phyloP scores from a whole-genome alignment of 1,140 invertebrate species.

The Asbolus verrucosus region DNA sequence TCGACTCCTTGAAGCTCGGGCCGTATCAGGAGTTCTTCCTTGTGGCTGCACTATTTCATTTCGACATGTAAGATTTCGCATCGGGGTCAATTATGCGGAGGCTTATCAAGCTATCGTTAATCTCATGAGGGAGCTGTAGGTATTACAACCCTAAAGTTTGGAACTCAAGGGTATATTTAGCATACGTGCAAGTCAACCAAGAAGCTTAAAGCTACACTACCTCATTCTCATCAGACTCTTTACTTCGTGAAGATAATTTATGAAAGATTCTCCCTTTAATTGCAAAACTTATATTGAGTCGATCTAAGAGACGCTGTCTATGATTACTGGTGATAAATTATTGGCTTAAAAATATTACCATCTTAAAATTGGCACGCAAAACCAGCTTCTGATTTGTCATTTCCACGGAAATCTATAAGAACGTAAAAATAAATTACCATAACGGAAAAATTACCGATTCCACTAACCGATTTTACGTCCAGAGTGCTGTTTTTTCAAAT shows the following conservation, averaged over 20 bases:
- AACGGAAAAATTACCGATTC: too few relatives aligned
- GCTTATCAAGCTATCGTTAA: slow-evolving; percentile 42
- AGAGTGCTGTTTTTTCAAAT: too few relatives aligned
- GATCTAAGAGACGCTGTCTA: neutral
- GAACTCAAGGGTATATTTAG: slow-evolving; percentile 48
- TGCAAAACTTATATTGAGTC: neutral
- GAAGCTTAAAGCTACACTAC: slow-evolving; percentile 44
- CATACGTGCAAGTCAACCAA: slow-evolving; percentile 49
- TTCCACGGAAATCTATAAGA: too few relatives aligned
- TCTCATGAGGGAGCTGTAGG: slow-evolving; percentile 33
- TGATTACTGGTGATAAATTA: too few relatives aligned
- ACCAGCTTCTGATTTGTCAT: too few relatives aligned
- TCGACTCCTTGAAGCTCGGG: neutral
- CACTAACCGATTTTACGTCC: too few relatives aligned
- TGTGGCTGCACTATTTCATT: slow-evolving; percentile 2
- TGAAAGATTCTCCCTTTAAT: slow-evolving; percentile 15
- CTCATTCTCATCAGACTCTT: slow-evolving; percentile 45
- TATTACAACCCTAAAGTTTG: slow-evolving; percentile 48
- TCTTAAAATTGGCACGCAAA: too few relatives aligned
- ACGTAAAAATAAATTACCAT: too few relatives aligned
- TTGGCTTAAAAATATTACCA: neutral
- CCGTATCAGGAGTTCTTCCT: neutral
- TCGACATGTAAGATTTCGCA: slow-evolving; percentile 29
- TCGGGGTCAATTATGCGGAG: slow-evolving; percentile 32
- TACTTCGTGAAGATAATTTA: slow-evolving; percentile 9